Percentiles rank a stretch among this genome's conserved stretches.
Conservation (phyloP, 2,888 invertebrate species). For the Tetragonula carbonaria region DNA sequence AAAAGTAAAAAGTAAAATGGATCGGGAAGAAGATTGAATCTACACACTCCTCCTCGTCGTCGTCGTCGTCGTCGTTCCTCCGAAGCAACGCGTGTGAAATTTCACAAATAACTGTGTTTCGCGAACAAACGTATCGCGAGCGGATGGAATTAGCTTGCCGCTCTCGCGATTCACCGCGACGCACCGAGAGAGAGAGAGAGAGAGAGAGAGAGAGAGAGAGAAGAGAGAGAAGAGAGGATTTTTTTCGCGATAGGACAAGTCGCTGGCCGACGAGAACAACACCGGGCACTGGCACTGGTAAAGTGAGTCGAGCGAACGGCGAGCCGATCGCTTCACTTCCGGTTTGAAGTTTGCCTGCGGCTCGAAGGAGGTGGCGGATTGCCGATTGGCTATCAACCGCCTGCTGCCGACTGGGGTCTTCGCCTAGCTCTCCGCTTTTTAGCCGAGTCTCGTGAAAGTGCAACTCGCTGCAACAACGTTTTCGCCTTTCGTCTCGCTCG, state of each 20-base stretch:
- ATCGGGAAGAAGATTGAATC: no score
- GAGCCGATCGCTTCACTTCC: conserved; percentile 58
- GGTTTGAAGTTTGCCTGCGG: conserved; percentile 43
- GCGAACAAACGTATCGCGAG: no score
- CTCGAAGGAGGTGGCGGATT: conserved; percentile 50
- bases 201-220: not conserved
- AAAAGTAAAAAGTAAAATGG: no score
- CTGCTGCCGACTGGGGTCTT: conserved; percentile 44
- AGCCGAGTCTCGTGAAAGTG: conserved; percentile 65
- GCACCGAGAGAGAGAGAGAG: no score
- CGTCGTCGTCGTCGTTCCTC: no score
- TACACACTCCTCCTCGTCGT: no score
- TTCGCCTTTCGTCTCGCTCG: no score
- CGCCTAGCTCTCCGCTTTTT: conserved; percentile 51
- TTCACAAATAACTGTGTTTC: no score
- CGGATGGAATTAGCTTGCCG: no score
- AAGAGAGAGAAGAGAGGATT: not conserved
- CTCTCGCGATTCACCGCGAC: no score
- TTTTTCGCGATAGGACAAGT: conserved; percentile 16
- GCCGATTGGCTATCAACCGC: conserved; percentile 54
- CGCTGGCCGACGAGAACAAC: conserved; percentile 42
- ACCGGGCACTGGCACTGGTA: conserved; percentile 49
- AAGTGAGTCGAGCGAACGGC: conserved; percentile 63
- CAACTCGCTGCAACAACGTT: not conserved
- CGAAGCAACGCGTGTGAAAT: no score